These are phyloP conservation scores for Tinamus guttatus DNA, from an alignment of 2,113 vertebrate genomes.

Conservation along the genomic window DNA sequence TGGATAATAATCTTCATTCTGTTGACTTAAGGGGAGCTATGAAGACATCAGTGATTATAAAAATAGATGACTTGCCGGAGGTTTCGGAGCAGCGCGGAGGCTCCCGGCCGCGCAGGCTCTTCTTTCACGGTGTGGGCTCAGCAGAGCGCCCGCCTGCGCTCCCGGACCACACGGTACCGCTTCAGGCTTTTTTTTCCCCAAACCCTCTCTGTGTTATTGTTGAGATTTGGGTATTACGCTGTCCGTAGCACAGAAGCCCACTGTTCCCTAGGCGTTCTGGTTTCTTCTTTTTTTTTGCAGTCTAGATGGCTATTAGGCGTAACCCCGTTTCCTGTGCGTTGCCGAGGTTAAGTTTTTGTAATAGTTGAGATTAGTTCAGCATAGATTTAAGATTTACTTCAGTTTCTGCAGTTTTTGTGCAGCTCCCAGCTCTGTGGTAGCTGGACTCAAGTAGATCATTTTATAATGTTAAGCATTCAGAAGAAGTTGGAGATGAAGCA, in stretches of 20 bases:
- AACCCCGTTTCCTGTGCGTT: background rate
- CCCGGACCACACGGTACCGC: rapidly evolving
- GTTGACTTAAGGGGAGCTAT: background rate
- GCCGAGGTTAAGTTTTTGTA: background rate
- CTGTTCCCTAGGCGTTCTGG: background rate
- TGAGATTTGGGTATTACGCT: background rate
- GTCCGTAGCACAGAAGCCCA: background rate
- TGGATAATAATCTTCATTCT: background rate
- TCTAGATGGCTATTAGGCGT: background rate
- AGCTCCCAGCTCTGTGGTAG: background rate
- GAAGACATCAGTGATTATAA: background rate
- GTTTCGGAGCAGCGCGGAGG: background rate
- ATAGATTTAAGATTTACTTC: rapidly evolving
- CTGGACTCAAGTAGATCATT: background rate
- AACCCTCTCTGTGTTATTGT: background rate
- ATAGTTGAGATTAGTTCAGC: background rate
- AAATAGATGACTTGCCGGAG: background rate
- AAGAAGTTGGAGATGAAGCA: background rate
- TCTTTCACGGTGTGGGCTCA: rapidly evolving
- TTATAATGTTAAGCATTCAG: too few relatives aligned
- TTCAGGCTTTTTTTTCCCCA: background rate
- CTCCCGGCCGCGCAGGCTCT: background rate
- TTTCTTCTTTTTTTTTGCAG: background rate
- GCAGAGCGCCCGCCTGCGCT: background rate
- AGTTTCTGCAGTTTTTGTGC: rapidly evolving